A percentile compares a stretch with the other conserved stretches of the same genome.
Conservation (phyloP, 2,888 invertebrate species). For the Eudemis profundana region DNA sequence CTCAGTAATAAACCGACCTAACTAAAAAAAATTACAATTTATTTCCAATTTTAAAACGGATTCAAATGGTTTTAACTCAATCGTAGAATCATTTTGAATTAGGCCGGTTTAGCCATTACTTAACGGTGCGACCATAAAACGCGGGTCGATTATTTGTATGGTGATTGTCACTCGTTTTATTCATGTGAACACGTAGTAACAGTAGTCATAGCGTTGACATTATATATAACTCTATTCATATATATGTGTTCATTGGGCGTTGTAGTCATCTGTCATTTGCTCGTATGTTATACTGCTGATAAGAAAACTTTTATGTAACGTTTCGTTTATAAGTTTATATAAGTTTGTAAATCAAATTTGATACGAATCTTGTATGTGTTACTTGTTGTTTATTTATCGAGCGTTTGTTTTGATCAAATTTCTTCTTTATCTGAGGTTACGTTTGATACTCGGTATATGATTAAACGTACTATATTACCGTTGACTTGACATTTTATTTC, state of each 20-base stretch:
- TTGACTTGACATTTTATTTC: conserved; percentile 11
- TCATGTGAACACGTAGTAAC: neutral
- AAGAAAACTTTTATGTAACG: conserved; percentile 12
- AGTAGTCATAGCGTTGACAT: neutral
- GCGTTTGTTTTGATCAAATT: conserved; percentile 9
- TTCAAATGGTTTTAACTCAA: no score
- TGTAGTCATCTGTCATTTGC: conserved; percentile 26
- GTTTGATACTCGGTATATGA: conserved; percentile 7
- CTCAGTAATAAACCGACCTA: no score
- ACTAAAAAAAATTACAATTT: no score
- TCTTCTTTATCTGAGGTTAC: conserved; percentile 4
- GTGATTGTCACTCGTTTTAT: no score
- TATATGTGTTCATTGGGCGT: conserved; percentile 11
- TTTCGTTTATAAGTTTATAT: conserved; percentile 30
- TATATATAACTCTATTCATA: neutral
- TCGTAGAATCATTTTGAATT: no score
- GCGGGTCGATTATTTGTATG: no score
- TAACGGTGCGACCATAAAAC: no score
- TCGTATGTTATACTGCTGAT: conserved; percentile 11
- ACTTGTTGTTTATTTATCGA: conserved; percentile 20
- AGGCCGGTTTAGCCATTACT: no score
- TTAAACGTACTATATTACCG: conserved; percentile 31
- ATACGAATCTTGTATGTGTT: conserved; percentile 19
- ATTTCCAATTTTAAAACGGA: no score
- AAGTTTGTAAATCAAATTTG: conserved; percentile 28